Evolutionary conservation across 2,797 vertebrate genomes (phyloP), one percentile per base, ranked within the genome.

Genomic region (Adrianichthys oophorus): DNA sequence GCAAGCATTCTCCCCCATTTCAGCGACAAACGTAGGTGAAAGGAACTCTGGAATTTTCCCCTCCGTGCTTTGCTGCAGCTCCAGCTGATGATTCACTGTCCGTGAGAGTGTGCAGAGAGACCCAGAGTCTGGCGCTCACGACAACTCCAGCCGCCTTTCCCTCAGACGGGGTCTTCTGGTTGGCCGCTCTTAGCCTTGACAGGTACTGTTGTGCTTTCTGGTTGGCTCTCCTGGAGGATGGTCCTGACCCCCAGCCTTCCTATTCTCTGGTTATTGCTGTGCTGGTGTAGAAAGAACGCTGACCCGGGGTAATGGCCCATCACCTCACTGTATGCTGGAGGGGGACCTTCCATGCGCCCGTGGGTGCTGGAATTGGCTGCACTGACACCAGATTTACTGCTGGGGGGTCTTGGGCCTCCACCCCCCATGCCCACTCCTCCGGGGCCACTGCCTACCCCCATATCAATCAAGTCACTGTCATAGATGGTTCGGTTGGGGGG

Each of bases 401-500:
- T 98, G 10, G 97, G 97, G 7, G 96, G 97, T 84, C 95, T 93
- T 0, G 96, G 96, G 53, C 95, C 96, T 41, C 93, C 92, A 51
- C 80, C 92, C 6, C 84, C 79, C 6, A 73, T 50, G 17, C 68
- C 75, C 1, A 66, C 70, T 21, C 82, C 78, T 5, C 72, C 84
- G 15, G 74, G 44, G 42, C 69, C 51, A 4, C 76, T 62, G 3
- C 86, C 70, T 24, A 83, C 84, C 17, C 88, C 85, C 66, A 90
- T 87, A 80, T 90, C 87, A 48, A 90, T 90, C 81, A 90, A 88
- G 83, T 90, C 88, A 82, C 88, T 90, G 91, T 98, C 95, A 19
- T 96, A 98, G 89, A 98, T 92, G 90, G 97, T 98, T 87, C 97
- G 91, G 89, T 98, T 98, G 2, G 97, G 96, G 5, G 97, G 97